phyloP scores from a whole-genome alignment of 2,888 invertebrate genomes.

The Pasiphila rectangulata region DNA sequence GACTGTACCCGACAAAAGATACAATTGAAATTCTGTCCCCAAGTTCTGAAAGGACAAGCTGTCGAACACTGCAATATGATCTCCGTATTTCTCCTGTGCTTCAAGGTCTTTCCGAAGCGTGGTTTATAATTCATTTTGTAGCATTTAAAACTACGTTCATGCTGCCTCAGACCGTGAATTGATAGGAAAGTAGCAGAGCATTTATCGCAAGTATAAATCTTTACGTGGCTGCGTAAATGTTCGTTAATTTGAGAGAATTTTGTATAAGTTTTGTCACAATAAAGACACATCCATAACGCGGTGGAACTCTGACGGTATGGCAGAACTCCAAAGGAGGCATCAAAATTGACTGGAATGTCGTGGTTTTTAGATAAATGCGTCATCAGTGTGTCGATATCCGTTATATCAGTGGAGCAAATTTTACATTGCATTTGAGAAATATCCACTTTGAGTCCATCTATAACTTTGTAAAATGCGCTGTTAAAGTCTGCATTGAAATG shows the following conservation, averaged over 20 bases:
- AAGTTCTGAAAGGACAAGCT: conserved; percentile 69
- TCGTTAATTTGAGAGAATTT: conserved; percentile 72
- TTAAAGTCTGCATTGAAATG: conserved; percentile 66
- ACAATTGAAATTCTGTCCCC: conserved; percentile 74
- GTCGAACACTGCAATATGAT: conserved; percentile 72
- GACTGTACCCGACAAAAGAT: conserved; percentile 70
- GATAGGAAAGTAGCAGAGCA: conserved; percentile 70
- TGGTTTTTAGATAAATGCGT: conserved; percentile 62
- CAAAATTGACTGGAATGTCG: conserved; percentile 60
- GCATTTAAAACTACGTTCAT: conserved; percentile 69
- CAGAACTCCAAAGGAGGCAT: conserved; percentile 68
- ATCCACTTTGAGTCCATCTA: conserved; percentile 68
- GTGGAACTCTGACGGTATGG: conserved; percentile 63
- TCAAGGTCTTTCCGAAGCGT: conserved; percentile 65
- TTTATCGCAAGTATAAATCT: conserved; percentile 70
- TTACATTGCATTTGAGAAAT: conserved; percentile 68
- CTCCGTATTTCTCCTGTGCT: conserved; percentile 69
- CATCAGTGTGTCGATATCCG: conserved; percentile 63
- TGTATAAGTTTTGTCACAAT: conserved; percentile 65
- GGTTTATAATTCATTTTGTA: conserved; percentile 70
- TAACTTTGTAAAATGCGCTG: conserved; percentile 72
- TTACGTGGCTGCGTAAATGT: conserved; percentile 66
- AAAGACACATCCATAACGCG: conserved; percentile 67
- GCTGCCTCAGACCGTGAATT: conserved; percentile 65
- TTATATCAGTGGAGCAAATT: conserved; percentile 54